Conservation (phyloP, 2,113 vertebrate species). For the Nematolebias whitei region DNA sequence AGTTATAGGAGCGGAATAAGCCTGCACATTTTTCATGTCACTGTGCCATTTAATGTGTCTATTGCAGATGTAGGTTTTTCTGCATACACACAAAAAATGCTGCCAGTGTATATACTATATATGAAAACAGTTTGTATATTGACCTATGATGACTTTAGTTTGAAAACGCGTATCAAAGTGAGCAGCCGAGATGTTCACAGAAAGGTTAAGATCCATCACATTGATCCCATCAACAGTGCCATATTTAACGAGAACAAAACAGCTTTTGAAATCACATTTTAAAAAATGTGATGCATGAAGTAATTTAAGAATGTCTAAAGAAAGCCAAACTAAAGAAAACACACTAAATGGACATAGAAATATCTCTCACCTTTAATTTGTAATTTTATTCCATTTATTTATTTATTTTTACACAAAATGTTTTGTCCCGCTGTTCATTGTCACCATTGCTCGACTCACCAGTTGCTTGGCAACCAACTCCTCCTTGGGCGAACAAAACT, state of each 20-base stretch:
- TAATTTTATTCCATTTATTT: constrained; percentile 33
- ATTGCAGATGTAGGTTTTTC: no score
- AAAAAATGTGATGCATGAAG: neutral
- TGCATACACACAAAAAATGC: neutral
- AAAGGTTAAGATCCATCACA: neutral
- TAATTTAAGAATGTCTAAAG: neutral
- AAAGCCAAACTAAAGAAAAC: neutral
- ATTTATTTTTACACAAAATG: constrained; percentile 46
- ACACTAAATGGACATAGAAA: constrained; percentile 8
- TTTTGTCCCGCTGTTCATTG: constrained; percentile 53
- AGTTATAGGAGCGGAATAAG: no score
- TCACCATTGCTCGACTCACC: constrained; percentile 73
- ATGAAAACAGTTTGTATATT: neutral
- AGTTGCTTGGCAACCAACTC: constrained; percentile 81
- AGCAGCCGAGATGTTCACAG: neutral
- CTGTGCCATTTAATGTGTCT: no score
- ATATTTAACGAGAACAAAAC: constrained; percentile 9
- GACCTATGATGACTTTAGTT: neutral
- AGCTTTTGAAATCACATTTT: neutral
- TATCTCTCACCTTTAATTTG: constrained; percentile 44
- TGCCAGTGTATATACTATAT: neutral
- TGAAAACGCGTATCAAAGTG: neutral
- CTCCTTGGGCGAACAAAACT: constrained; percentile 67
- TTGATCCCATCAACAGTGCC: constrained; percentile 12
- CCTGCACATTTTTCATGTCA: no score